Conservation (phyloP, 2,797 vertebrate species). For the Urocyon cinereoargenteus region DNA sequence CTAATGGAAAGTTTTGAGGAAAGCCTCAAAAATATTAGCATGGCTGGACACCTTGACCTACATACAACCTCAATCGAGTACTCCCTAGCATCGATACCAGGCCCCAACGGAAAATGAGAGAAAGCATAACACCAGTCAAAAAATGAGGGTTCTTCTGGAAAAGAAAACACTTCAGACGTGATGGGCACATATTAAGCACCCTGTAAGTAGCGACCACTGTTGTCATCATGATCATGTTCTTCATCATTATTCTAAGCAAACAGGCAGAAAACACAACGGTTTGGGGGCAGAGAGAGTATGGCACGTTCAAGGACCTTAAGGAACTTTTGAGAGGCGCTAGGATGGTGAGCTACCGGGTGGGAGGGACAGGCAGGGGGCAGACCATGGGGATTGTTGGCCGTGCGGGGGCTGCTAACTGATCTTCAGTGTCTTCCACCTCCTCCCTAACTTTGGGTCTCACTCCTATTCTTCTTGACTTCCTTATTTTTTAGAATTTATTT, state of each 20-base stretch:
- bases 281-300: not conserved
- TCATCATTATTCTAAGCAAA: not conserved
- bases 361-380: not conserved
- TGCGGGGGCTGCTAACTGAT: not conserved
- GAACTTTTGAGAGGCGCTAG: not conserved
- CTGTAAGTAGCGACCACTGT: fast-evolving
- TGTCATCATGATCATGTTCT: not conserved
- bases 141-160: not conserved
- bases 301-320: not conserved
- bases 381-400: not conserved
- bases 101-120: not conserved
- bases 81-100: not conserved
- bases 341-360: not conserved
- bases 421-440: not conserved
- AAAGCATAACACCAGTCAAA: not conserved
- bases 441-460: not conserved
- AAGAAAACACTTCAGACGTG: not conserved
- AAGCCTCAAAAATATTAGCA: not conserved
- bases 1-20: too few relatives aligned
- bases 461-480: not conserved
- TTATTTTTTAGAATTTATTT: not conserved
- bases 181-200: not conserved
- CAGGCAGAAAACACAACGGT: not conserved
- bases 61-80: not conserved
- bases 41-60: not conserved